Base-by-base conservation (phyloP, 2,797 vertebrate species). In the Halcyon smyrnensis region DNA sequence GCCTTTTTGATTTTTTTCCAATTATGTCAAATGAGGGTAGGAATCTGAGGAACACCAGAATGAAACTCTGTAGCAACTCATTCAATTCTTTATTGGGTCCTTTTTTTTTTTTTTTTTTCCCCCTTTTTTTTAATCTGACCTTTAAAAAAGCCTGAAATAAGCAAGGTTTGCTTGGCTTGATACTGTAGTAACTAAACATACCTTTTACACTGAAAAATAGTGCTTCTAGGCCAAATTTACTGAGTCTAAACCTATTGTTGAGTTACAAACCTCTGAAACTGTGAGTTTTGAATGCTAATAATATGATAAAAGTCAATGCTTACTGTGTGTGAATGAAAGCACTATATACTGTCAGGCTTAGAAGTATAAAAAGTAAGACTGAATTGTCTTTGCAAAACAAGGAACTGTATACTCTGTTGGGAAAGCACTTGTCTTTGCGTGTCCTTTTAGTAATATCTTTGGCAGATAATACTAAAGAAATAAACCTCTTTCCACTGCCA, bases 211-310 rank as follows among this genome's bases (percentile, higher is more conserved):
- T 62, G 56, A 90, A 80, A 87, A 92, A 83, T 45, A 82, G 67
- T 53, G 75, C 51, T 84, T 56, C 71, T 92, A 84, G 60, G 32
- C 70, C 83, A 64, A 90, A 89, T 93, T 92, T 89, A 79, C 70
- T 30, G 59, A 87, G 71, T 89, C 70, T 87, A 85, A 87, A 89
- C 36, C 28, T 65, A 93, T 48, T 70, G 48, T 74, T 95, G 89
- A 92, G 64, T 93, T 90, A 89, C 57, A 94, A 89, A 93, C 71
- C 84, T 93, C 70, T 64, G 75, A 93, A 96, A 94, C 41, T 64
- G 70, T 82, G 78, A 77, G 71, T 95, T 93, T 77, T 75, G 92
- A 95, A 94, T 92, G 75, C 63, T 95, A 95, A 95, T 91, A 87
- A 73, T 79, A 82, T 82, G 92, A 94, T 82, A 94, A 93, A 96